Percentiles rank a stretch among this genome's conserved stretches.
Conservation (phyloP, 1,140 invertebrate species). For the Meloidogyne exigua region DNA sequence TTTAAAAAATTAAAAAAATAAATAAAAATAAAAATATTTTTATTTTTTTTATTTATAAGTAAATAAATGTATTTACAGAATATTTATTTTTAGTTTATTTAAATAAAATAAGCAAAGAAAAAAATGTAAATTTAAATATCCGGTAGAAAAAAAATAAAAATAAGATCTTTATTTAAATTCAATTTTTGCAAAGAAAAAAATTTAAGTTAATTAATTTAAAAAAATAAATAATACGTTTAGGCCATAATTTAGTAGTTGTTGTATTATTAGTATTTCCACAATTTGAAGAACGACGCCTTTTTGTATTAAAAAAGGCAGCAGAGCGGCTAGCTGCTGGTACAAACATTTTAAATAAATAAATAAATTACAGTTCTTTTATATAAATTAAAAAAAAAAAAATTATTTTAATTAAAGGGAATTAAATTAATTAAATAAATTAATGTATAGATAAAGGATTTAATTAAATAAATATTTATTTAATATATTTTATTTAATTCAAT, state of each 20-base stretch:
- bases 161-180: not conserved
- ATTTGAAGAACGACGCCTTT: not conserved
- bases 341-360: slow-evolving; percentile 6
- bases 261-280: too few species aligned
- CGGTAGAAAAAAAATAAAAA: not conserved
- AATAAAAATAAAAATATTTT: too few species aligned
- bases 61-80: not conserved
- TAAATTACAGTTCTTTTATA: not conserved
- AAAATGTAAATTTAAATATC: slow-evolving; percentile 5
- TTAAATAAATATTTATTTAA: too few species aligned
- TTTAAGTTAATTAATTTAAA: too few species aligned
- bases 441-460: too few species aligned
- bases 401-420: too few species aligned
- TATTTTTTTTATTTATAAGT: not conserved
- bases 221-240: too few species aligned
- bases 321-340: not conserved
- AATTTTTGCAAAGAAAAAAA: not conserved
- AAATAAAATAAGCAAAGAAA: not conserved
- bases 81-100: not conserved
- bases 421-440: too few species aligned
- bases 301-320: not conserved
- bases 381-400: too few species aligned
- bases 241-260: not conserved
- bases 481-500: too few species aligned
- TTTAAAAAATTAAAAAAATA: too few species aligned